Conservation (phyloP, 2,888 invertebrate species). For the Ctena decussata region DNA sequence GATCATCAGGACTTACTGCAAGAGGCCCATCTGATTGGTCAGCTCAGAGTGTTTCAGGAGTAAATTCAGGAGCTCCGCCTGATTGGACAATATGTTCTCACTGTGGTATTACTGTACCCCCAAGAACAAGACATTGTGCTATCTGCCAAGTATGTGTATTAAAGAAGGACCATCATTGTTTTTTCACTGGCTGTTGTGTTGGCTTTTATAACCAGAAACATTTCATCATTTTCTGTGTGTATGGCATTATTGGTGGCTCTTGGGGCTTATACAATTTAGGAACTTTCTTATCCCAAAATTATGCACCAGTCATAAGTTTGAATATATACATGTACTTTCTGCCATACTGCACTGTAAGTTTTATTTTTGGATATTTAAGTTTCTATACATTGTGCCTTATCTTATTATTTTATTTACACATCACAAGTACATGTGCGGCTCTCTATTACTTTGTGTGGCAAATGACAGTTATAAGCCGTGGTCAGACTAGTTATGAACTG, state of each 20-base stretch:
- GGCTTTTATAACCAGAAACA: conserved; percentile 87
- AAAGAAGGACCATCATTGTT: conserved; percentile 87
- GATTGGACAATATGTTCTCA: conserved; percentile 73
- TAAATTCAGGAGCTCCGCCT: background rate
- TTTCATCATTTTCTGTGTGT: conserved; percentile 86
- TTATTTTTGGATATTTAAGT: conserved; percentile 65
- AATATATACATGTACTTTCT: conserved; percentile 75
- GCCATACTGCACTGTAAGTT: conserved; percentile 70
- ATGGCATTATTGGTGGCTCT: conserved; percentile 70
- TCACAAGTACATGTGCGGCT: conserved; percentile 67
- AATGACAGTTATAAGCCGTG: conserved; percentile 70
- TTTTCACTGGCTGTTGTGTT: conserved; percentile 86
- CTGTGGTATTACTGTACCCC: conserved; percentile 77
- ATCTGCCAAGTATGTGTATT: conserved; percentile 86
- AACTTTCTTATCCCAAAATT: conserved; percentile 69
- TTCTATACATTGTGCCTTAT: conserved; percentile 63
- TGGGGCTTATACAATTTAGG: conserved; percentile 68
- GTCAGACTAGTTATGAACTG: conserved; percentile 82
- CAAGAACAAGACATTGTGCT: conserved; percentile 86
- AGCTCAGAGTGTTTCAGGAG: conserved; percentile 11
- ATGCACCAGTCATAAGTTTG: conserved; percentile 68
- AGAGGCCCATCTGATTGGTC: conserved; percentile 19
- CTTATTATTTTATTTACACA: conserved; percentile 70
- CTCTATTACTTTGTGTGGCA: conserved; percentile 78
- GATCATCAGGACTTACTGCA: background rate